Conservation (phyloP, 2,797 vertebrate species). For the Pseudochirops corinnae region DNA sequence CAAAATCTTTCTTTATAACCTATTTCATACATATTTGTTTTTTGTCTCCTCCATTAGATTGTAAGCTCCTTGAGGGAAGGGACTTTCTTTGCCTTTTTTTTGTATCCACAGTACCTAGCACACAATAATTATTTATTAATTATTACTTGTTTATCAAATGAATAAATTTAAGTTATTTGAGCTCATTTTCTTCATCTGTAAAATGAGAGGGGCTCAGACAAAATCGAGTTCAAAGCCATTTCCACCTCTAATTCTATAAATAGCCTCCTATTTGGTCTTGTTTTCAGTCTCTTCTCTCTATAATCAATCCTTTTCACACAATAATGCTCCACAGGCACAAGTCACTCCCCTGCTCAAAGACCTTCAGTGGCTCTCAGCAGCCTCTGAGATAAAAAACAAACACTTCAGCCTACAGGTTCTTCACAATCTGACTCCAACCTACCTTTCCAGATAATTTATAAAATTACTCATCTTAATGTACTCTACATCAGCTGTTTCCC, state of each 20-base stretch:
- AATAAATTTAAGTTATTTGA: neutral
- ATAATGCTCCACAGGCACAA: neutral
- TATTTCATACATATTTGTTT: neutral
- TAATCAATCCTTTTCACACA: neutral
- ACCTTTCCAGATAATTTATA: neutral
- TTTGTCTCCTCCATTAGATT: neutral
- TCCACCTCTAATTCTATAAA: neutral
- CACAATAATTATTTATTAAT: too few species aligned
- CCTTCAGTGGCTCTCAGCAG: neutral
- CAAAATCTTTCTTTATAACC: neutral
- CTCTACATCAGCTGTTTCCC: neutral
- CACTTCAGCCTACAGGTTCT: neutral
- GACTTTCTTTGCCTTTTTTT: neutral
- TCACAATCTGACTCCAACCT: neutral
- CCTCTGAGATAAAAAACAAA: neutral
- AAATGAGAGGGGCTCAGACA: neutral
- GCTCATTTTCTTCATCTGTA: neutral
- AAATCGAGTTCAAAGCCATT: neutral
- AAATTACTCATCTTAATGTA: neutral
- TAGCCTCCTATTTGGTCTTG: neutral
- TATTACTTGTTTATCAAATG: neutral
- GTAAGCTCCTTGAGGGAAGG: neutral
- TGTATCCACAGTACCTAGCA: neutral
- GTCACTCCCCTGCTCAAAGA: neutral
- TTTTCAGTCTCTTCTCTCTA: neutral